Evolutionary conservation across 1,140 invertebrate species (phyloP), one percentile per base, ranked within the genome.

Genomic region (Cyphomyrmex costatus): DNA sequence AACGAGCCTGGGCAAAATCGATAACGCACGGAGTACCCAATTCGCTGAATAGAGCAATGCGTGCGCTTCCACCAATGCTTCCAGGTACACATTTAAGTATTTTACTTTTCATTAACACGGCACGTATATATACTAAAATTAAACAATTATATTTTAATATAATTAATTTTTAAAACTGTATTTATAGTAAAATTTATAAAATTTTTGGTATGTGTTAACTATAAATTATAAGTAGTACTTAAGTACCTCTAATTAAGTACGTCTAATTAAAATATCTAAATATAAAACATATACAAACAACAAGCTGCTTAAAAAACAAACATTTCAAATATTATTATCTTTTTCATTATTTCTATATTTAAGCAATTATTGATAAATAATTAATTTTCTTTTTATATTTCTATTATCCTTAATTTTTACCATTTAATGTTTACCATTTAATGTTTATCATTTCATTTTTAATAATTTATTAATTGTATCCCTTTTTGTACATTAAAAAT

Each of bases 1-100:
- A 92, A 74, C 86, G 56, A 49, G 24, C 65, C 53, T 91, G 90
- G 89, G 61, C 27, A 14, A 82, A 89, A 68, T 82, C 65, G 1
- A 3, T 91, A 24, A 89, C 85, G 7, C 85, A 80, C 0, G 60
- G 56, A 6, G 21, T 90, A 66, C 89, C 88, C 14, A 91, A 88
- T 86, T 19, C 82, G 0, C 1, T 83, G 0, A 63, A 10, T 10
- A 49, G 82, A 58, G 33, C 36, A 1, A 4, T 73, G 6, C 33
- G 7, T 4, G 7, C 4, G 2, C 3, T 56, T 3, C 53, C 80
- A 8, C 12, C 49, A 0, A 33, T 88, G 60, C 0, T 21, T 14
- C 91, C 91, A 85, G 66, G 90, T 89, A 27, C 24, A 33, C 6
- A 33, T 46, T 3, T 42, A 66, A 24, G 10, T 68, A 56, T 73